Conservation (phyloP, 2,888 invertebrate species). For the Furcula furcula region DNA sequence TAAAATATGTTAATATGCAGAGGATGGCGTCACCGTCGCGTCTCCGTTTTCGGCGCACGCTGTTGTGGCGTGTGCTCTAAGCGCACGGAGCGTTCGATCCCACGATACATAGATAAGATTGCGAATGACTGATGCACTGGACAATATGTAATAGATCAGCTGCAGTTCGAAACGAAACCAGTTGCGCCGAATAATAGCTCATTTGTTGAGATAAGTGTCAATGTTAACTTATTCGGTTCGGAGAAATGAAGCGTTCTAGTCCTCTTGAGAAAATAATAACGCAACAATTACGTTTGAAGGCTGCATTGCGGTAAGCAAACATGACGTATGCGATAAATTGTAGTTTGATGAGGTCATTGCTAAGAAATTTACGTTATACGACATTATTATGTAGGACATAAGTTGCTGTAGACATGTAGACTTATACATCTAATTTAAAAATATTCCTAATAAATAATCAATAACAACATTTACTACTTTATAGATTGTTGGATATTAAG, state of each 20-base stretch:
- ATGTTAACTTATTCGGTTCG: constrained; percentile 46
- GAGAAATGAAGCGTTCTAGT: constrained; percentile 40
- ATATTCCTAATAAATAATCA: too few species aligned
- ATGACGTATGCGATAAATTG: constrained; percentile 7
- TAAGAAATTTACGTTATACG: background rate
- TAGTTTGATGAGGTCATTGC: background rate
- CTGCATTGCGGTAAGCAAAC: constrained; percentile 6
- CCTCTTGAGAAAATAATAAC: constrained; percentile 42
- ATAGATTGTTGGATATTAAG: too few species aligned
- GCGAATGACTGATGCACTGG: constrained; percentile 72
- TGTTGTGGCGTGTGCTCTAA: constrained; percentile 34
- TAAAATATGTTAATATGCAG: constrained; percentile 34
- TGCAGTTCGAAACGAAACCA: constrained; percentile 54
- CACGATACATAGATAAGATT: constrained; percentile 76
- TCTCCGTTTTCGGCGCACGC: constrained; percentile 30
- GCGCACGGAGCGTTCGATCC: constrained; percentile 51
- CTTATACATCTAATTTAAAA: background rate
- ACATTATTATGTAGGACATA: background rate
- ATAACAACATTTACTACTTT: too few species aligned
- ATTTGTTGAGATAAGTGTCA: constrained; percentile 75
- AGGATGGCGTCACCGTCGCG: constrained; percentile 27
- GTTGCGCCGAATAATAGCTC: constrained; percentile 60
- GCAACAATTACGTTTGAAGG: constrained; percentile 24
- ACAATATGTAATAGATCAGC: constrained; percentile 75
- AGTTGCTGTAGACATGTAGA: background rate